A percentile compares a stretch with the other conserved stretches of the same genome.
Evolutionary conservation across 2,113 vertebrate genomes (phyloP).

Genomic region (Ammodytes marinus): DNA sequence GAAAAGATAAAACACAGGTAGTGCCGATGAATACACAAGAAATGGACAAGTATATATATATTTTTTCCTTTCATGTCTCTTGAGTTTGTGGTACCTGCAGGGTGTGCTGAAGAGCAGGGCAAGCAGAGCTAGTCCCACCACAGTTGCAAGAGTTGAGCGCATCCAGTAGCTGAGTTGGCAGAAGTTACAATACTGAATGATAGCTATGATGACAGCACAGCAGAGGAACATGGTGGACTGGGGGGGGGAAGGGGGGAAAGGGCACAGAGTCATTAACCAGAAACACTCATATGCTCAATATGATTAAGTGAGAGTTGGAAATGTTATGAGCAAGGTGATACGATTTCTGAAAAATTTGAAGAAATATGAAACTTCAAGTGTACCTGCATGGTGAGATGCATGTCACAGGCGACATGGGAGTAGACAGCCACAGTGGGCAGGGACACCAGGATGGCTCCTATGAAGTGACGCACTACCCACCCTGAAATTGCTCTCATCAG

Average conservation of each 20-base stretch:
- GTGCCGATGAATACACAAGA: not conserved
- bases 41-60: not conserved
- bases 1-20: constrained; percentile 51
- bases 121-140: constrained; percentile 89
- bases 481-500: constrained; percentile 90
- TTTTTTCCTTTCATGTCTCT: not conserved
- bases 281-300: not conserved
- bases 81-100: constrained; percentile 66
- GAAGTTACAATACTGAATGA: constrained; percentile 98
- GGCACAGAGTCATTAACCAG: constrained; percentile 2
- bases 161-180: constrained; percentile 99
- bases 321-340: not conserved
- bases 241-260: not conserved
- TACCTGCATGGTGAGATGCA: constrained; percentile 83
- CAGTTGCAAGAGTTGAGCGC: constrained; percentile 92
- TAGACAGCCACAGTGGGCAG: constrained; percentile 93
- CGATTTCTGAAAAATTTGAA: not conserved
- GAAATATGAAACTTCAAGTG: not conserved
- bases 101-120: constrained; percentile 89
- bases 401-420: constrained; percentile 91
- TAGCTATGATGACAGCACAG: constrained; percentile 91
- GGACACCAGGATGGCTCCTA: constrained; percentile 94
- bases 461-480: constrained; percentile 93
- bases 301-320: not conserved
- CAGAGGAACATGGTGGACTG: constrained; percentile 94